phyloP scores from a whole-genome alignment of 2,888 invertebrate genomes.

The Theristus sp. region DNA sequence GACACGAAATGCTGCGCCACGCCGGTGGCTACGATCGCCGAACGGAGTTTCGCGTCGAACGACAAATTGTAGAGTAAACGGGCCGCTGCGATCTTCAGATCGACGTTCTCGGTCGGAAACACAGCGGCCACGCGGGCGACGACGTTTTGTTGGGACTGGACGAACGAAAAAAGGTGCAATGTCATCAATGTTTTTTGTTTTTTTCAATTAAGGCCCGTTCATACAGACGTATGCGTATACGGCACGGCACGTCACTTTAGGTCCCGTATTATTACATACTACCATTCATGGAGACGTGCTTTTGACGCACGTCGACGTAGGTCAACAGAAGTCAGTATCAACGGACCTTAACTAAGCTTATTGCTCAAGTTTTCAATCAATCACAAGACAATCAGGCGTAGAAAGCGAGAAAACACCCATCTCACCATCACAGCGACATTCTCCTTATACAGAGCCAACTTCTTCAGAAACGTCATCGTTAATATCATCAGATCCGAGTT shows the following conservation, averaged over 20 bases:
- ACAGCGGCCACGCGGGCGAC: slow-evolving; percentile 64
- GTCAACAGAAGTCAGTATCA: too few relatives aligned
- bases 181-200: too few relatives aligned
- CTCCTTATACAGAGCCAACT: slow-evolving; percentile 75
- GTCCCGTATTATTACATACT: too few relatives aligned
- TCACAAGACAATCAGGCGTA: too few relatives aligned
- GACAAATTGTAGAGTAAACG: slow-evolving; percentile 82
- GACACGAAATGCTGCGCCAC: not conserved
- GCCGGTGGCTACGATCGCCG: slow-evolving; percentile 56
- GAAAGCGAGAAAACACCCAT: too few relatives aligned
- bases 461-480: slow-evolving; percentile 79
- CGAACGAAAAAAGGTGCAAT: slow-evolving; percentile 9
- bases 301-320: too few relatives aligned
- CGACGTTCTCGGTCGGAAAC: slow-evolving; percentile 37
- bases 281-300: too few relatives aligned
- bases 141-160: slow-evolving; percentile 48
- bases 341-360: too few relatives aligned
- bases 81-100: slow-evolving; percentile 31
- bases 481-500: slow-evolving; percentile 52
- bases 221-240: too few relatives aligned
- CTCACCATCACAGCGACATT: slow-evolving; percentile 75
- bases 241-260: too few relatives aligned
- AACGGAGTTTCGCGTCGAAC: slow-evolving; percentile 67
- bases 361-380: too few relatives aligned
- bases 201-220: too few relatives aligned